These are phyloP conservation scores for Sphenopsis melanotis DNA, from an alignment of 2,797 vertebrate genomes.

Conservation along the genomic window DNA sequence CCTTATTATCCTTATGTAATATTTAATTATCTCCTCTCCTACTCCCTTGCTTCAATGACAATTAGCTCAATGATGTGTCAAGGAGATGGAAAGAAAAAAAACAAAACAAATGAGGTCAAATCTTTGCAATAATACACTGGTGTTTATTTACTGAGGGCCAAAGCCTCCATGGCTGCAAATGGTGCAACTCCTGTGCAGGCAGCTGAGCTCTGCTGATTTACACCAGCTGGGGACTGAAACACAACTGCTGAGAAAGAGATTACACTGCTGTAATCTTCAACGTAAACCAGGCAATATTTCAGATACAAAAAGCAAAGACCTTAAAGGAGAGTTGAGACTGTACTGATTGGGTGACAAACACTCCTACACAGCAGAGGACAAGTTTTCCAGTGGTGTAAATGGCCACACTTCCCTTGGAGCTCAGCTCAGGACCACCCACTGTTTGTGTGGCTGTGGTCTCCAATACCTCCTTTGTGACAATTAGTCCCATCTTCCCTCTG, in stretches of 20 bases:
- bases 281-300: neutral
- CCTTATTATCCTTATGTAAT: conserved; percentile 40
- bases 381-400: neutral
- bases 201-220: neutral
- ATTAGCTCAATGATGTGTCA: conserved; percentile 38
- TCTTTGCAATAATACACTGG: neutral
- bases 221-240: neutral
- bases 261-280: neutral
- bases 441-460: neutral
- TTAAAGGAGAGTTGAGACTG: neutral
- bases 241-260: neutral
- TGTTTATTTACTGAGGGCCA: conserved; percentile 4
- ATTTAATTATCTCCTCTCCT: conserved; percentile 31
- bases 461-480: accelerated
- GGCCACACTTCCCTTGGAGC: neutral
- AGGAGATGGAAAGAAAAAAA: neutral
- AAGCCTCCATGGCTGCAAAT: neutral
- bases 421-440: neutral
- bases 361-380: neutral
- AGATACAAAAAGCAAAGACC: neutral
- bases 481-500: neutral
- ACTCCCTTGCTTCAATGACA: conserved; percentile 1
- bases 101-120: neutral
- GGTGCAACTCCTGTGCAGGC: neutral
- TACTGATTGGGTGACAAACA: neutral